Conservation (phyloP, 1,140 invertebrate species). For the Papilio aristodemus region DNA sequence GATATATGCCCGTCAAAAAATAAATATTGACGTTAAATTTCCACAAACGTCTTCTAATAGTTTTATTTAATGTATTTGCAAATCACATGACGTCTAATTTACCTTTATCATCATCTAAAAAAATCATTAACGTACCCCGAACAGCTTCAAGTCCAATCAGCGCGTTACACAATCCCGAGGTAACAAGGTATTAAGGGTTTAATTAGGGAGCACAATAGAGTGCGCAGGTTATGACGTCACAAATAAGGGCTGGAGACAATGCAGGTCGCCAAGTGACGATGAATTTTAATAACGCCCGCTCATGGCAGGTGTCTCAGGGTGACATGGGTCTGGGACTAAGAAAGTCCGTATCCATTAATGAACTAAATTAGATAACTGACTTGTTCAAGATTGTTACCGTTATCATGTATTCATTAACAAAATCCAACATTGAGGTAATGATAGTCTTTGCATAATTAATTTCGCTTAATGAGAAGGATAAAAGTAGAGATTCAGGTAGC, state of each 20-base stretch:
- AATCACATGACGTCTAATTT: too few relatives aligned
- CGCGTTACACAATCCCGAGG: constrained; percentile 15
- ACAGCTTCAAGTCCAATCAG: constrained; percentile 57
- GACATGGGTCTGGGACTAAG: constrained; percentile 34
- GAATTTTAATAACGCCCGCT: constrained; percentile 45
- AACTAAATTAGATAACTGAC: constrained; percentile 8
- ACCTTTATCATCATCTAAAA: constrained; percentile 6
- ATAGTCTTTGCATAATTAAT: too few relatives aligned
- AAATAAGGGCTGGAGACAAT: constrained; percentile 44
- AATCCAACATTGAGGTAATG: neutral
- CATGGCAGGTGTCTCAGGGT: constrained; percentile 20
- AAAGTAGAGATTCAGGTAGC: too few relatives aligned
- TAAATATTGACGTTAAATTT: too few relatives aligned
- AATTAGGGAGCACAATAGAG: constrained; percentile 53
- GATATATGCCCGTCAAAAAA: too few relatives aligned
- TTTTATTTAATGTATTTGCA: too few relatives aligned
- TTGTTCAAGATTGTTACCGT: neutral
- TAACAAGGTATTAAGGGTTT: constrained; percentile 48
- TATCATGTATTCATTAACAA: neutral
- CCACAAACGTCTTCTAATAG: too few relatives aligned
- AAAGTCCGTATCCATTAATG: constrained; percentile 4
- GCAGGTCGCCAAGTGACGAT: constrained; percentile 35
- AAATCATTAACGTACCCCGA: constrained; percentile 32
- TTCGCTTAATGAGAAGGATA: too few relatives aligned
- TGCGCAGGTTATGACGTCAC: constrained; percentile 47